Evolutionary conservation across 2,888 invertebrate species (phyloP).

Genomic region (Nasonovia ribisnigri): DNA sequence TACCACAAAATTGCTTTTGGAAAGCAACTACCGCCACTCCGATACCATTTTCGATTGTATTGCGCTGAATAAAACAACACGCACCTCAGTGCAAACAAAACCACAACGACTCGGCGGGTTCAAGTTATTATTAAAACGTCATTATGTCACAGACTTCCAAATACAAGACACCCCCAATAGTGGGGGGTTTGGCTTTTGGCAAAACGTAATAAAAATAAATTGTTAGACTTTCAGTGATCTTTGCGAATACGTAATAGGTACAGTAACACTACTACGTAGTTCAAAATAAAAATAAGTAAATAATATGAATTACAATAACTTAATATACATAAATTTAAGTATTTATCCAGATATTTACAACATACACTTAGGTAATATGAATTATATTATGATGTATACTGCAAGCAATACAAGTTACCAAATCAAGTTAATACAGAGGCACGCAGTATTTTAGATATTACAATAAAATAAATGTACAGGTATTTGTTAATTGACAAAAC

Average conservation of each 20-base stretch:
- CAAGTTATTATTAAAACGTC: conserved; percentile 47
- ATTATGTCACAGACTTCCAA: conserved; percentile 6
- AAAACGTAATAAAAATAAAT: not conserved
- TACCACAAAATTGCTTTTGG: conserved; percentile 18
- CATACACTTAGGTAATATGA: not conserved
- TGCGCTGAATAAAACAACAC: not conserved
- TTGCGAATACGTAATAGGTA: not conserved
- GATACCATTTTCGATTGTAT: not conserved
- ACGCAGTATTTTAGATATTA: not conserved
- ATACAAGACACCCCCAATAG: not conserved
- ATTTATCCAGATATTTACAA: not conserved
- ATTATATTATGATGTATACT: not conserved
- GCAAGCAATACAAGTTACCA: not conserved
- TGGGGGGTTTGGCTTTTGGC: not conserved
- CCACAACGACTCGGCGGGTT: not conserved
- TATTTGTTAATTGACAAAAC: not conserved
- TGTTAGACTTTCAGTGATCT: not conserved
- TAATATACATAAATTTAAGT: not conserved
- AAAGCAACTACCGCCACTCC: conserved; percentile 1
- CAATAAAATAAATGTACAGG: not conserved
- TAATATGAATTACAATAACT: not conserved
- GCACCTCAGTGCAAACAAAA: conserved; percentile 10
- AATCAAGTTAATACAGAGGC: not conserved
- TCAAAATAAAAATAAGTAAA: not conserved
- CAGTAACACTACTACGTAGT: not conserved